Conservation (phyloP, 2,797 vertebrate genomes). For the Sebastes hubbsi region DNA sequence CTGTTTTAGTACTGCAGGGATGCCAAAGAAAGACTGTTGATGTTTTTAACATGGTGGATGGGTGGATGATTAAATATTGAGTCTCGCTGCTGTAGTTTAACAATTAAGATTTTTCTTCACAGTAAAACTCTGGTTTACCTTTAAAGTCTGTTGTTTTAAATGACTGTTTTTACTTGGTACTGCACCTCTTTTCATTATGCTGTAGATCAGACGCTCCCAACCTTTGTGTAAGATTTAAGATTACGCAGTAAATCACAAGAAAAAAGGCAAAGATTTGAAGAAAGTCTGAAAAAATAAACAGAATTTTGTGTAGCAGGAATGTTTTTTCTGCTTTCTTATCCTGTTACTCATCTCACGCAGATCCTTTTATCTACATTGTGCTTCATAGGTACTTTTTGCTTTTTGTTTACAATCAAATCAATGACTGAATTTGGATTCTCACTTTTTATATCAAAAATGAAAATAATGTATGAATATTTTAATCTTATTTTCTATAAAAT, state of each 20-base stretch:
- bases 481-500: background rate
- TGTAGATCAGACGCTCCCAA: background rate
- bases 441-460: background rate
- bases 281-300: background rate
- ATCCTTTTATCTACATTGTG: background rate
- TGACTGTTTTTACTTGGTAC: background rate
- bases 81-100: constrained; percentile 44
- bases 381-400: constrained; percentile 15
- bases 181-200: background rate
- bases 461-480: background rate
- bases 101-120: background rate
- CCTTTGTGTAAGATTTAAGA: background rate
- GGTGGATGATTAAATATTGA: constrained; percentile 10
- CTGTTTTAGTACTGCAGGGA: constrained; percentile 9
- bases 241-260: background rate
- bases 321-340: background rate
- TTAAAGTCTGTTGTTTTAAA: background rate
- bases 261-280: background rate
- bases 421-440: constrained; percentile 4
- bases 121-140: background rate
- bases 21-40: constrained; percentile 41
- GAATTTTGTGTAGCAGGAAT: background rate
- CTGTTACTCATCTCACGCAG: background rate
- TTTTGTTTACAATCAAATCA: constrained; percentile 25
- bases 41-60: background rate